Percentiles rank a stretch among this genome's conserved stretches.
phyloP scores from a whole-genome alignment of 2,888 invertebrate genomes.

The Seira musarum region DNA sequence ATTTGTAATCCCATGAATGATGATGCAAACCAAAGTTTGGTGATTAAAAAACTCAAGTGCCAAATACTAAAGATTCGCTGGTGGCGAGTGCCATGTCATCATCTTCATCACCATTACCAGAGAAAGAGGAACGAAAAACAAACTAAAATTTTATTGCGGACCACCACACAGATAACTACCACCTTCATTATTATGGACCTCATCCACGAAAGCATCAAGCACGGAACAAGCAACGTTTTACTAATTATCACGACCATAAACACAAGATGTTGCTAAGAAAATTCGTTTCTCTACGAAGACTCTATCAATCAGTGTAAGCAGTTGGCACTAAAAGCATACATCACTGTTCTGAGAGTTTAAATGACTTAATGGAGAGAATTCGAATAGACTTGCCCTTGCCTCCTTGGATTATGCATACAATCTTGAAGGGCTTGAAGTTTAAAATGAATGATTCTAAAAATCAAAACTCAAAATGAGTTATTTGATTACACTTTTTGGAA shows the following conservation, averaged over 20 bases:
- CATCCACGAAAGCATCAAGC: constrained; percentile 9
- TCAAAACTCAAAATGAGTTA: no score
- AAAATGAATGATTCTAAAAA: no score
- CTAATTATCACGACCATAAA: constrained; percentile 50
- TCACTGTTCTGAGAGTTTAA: no score
- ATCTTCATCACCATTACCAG: not conserved
- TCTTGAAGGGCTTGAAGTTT: no score
- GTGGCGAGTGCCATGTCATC: constrained; percentile 31
- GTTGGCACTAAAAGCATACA: not conserved
- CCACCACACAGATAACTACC: not conserved
- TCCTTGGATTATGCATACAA: no score
- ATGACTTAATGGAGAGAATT: no score
- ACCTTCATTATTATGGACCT: not conserved
- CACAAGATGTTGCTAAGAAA: constrained; percentile 22
- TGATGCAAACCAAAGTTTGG: constrained; percentile 36
- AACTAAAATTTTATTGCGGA: not conserved
- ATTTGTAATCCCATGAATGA: constrained; percentile 32
- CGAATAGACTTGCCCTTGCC: no score
- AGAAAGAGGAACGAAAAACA: not conserved
- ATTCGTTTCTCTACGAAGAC: not conserved
- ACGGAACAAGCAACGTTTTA: constrained; percentile 25
- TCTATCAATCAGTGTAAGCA: constrained; percentile 21
- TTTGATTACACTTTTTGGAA: no score
- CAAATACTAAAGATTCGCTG: constrained; percentile 5
- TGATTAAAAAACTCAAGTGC: not conserved